Evolutionary conservation across 2,113 vertebrate genomes (phyloP), one percentile per base, ranked within the genome.

Genomic region (Tachysurus fulvidraco): DNA sequence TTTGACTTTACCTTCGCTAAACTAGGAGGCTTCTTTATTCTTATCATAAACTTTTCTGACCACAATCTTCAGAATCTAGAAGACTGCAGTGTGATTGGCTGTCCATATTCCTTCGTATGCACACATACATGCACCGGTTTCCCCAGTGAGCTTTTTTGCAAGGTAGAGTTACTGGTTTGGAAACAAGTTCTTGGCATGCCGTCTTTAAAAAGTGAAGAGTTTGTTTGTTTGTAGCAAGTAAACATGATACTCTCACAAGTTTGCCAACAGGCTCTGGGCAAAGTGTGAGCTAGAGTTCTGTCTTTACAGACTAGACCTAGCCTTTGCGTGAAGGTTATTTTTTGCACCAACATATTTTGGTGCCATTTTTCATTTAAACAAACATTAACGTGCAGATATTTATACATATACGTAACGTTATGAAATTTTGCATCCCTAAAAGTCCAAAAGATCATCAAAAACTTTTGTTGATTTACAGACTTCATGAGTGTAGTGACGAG

Each of bases 211-310:
- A 76, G 12, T 73, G 44, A 4, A 73, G 69, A 44, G 69, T 73
- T 73, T 69, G 65, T 73, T 73, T 76, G 44, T 44, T 71, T 74
- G 13, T 76, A 52, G 46, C 73, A 52, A 50, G 23, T 52, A 76
- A 76, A 50, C 44, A 50, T 50, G 73, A 52, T 76, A 12, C 44
- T 25, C 21, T 76, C 23, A 52, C 44, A 52, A 50, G 25, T 76
- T 50, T 76, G 23, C 73, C 44, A 50, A n/a, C 44, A 76, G 73
- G 23, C 46, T 76, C 23, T 16, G 21, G 12, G 73, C 11, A 50
- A 76, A 50, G 44, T 50, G 11, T n/a, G 44, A 76, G 7, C 21
- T 23, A 44, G 36, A 73, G 69, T 44, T 73, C 19, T 67, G 67
- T 16, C 30, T 52, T 76, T 11, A 9, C 44, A n/a, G 21, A n/a